phyloP scores from a whole-genome alignment of 2,888 invertebrate species.

The Lasioglossum calceatum region DNA sequence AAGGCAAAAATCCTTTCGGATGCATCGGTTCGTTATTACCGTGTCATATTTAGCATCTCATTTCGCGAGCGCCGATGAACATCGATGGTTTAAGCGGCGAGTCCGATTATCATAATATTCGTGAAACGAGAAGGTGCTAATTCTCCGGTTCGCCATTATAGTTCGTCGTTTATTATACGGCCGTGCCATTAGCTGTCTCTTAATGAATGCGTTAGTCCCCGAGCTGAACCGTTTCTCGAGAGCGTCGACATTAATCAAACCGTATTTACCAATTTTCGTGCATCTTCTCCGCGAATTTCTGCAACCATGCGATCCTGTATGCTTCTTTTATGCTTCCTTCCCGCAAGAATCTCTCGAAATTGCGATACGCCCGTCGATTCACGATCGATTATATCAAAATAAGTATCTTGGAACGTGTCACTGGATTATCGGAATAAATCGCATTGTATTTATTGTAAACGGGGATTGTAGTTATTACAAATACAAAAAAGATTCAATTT shows the following conservation, averaged over 20 bases:
- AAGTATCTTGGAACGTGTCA: background rate
- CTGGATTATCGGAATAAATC: background rate
- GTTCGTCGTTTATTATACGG: conserved; percentile 28
- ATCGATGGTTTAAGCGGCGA: conserved; percentile 18
- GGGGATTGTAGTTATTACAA: background rate
- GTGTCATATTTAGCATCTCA: conserved; percentile 10
- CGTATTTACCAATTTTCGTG: background rate
- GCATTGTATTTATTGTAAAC: background rate
- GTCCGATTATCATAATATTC: conserved; percentile 45
- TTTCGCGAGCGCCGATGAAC: conserved; percentile 29
- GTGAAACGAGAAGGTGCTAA: conserved; percentile 32
- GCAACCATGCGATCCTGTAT: background rate
- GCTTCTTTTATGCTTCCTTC: background rate
- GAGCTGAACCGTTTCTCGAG: background rate
- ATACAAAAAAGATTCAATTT: background rate
- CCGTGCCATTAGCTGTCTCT: conserved; percentile 20
- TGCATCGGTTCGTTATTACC: conserved; percentile 16
- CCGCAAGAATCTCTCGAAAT: background rate
- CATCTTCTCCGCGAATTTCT: background rate
- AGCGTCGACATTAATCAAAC: background rate
- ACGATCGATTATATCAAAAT: background rate
- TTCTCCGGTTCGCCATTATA: conserved; percentile 19
- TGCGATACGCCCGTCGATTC: background rate
- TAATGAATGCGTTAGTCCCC: conserved; percentile 9
- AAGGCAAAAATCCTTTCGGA: conserved; percentile 6